These are phyloP conservation scores for Hycleus phaleratus DNA, from an alignment of 1,140 invertebrate genomes.

Conservation along the genomic window DNA sequence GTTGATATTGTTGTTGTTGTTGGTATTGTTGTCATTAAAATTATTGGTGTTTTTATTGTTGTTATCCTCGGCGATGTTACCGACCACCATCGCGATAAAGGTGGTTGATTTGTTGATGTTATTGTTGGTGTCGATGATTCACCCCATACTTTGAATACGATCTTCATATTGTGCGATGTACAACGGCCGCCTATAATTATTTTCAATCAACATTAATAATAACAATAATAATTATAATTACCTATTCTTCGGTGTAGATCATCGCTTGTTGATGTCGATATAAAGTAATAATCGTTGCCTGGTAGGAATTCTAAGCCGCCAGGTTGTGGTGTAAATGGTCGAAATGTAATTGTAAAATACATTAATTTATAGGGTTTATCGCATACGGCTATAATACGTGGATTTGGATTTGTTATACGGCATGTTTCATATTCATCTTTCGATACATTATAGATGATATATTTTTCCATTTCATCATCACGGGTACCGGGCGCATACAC, in stretches of 20 bases:
- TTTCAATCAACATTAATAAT: too few relatives aligned
- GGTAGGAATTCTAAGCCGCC: slow-evolving; percentile 90
- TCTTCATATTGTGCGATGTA: slow-evolving; percentile 90
- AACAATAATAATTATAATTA: too few relatives aligned
- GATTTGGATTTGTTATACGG: slow-evolving; percentile 88
- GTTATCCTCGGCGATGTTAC: slow-evolving; percentile 28
- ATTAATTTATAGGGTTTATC: slow-evolving; percentile 89
- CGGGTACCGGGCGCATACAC: slow-evolving; percentile 79
- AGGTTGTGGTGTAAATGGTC: slow-evolving; percentile 91
- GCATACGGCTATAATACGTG: slow-evolving; percentile 88
- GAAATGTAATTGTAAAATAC: slow-evolving; percentile 95
- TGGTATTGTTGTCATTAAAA: neutral
- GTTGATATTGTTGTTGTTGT: slow-evolving; percentile 33
- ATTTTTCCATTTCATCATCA: slow-evolving; percentile 83
- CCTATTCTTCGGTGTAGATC: slow-evolving; percentile 81
- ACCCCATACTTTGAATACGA: slow-evolving; percentile 73
- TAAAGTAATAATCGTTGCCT: slow-evolving; percentile 93
- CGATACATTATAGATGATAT: slow-evolving; percentile 94
- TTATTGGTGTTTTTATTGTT: slow-evolving; percentile 5
- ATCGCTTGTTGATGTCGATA: slow-evolving; percentile 86
- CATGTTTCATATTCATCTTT: slow-evolving; percentile 95
- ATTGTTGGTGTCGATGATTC: slow-evolving; percentile 32
- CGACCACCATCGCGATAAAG: slow-evolving; percentile 23
- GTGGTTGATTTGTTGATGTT: neutral
- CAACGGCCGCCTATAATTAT: slow-evolving; percentile 57